These are phyloP conservation scores for Marasmarcha lunaedactyla DNA, from an alignment of 2,888 invertebrate genomes.

Conservation along the genomic window DNA sequence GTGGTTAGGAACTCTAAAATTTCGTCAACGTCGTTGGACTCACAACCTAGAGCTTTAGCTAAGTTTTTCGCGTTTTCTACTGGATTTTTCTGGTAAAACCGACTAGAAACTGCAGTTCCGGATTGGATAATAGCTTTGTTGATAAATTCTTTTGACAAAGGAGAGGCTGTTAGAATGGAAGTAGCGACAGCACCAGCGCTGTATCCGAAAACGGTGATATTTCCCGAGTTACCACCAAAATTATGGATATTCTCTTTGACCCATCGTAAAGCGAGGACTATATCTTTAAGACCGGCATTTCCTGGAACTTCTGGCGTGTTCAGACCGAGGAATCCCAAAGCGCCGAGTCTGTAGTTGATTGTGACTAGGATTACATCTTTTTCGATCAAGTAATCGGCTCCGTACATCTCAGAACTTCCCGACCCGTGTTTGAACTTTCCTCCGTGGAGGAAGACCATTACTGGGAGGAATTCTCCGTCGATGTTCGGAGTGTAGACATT, in stretches of 20 bases:
- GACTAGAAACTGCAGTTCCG: constrained; percentile 31
- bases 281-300: constrained; percentile 54
- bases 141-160: constrained; percentile 38
- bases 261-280: constrained; percentile 49
- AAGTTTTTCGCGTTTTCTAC: constrained; percentile 37
- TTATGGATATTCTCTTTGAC: constrained; percentile 47
- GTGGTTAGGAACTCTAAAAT: constrained; percentile 43
- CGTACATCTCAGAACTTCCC: constrained; percentile 54
- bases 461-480: constrained; percentile 56
- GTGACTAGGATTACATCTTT: constrained; percentile 70
- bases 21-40: constrained; percentile 37
- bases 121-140: constrained; percentile 52
- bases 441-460: constrained; percentile 71
- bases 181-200: constrained; percentile 41
- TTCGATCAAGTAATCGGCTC: constrained; percentile 66
- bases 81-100: constrained; percentile 35
- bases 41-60: constrained; percentile 39
- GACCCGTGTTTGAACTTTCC: constrained; percentile 66
- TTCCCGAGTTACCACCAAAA: constrained; percentile 53
- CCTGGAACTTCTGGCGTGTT: constrained; percentile 58
- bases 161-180: constrained; percentile 43
- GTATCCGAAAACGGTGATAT: constrained; percentile 51
- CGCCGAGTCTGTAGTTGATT: constrained; percentile 64
- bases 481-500: constrained; percentile 75
- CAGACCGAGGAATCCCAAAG: constrained; percentile 48